Evolutionary conservation across 2,113 vertebrate genomes (phyloP), one percentile per base, ranked within the genome.

Genomic region (Peromyscus maniculatus): DNA sequence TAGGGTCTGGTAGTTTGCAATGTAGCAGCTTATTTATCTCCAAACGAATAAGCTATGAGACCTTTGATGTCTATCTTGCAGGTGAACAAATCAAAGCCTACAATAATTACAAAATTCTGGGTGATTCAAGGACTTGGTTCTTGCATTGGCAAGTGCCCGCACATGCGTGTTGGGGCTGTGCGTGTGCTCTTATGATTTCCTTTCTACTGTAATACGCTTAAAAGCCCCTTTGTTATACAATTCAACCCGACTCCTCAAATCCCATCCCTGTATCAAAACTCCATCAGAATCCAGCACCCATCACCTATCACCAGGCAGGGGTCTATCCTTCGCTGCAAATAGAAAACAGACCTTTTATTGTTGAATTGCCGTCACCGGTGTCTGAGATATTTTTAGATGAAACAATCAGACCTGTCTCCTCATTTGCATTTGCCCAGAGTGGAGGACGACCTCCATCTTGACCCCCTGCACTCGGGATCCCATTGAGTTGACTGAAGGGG

Each of bases 361-460:
- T 46, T 80, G 77, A 93, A 93, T 36, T 21, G 59, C n/a, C 86
- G 52, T 92, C 77, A 74, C 24, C 22, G 22, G 49, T 72, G 71
- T 91, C 77, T 3, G 24, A 59, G n/a, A 3, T 83, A 90, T 71
- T 97, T 66, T 13, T 9, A n/a, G 84, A 79, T 67, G 69, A 97
- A 82, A 67, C 66, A 36, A 77, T 57, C 49, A 52, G 87, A 66
- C 82, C 89, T 26, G 8, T 87, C 57, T 89, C 39, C 7, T n/a
- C 93, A 96, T 82, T 97, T 92, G 88, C 97, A 96, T 79, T 22
- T 95, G 89, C 77, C 17, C 4, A 7, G 7, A 2, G 92, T 75
- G 16, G 0, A 28, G n/a, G 24, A 39, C 0, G 7, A 89, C 78
- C 89, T 49, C 67, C 46, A 71, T 91, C 43, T 57, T 97, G 92